These are phyloP conservation scores for Aspidapion aeneum DNA, from an alignment of 2,888 invertebrate species.

Conservation along the genomic window DNA sequence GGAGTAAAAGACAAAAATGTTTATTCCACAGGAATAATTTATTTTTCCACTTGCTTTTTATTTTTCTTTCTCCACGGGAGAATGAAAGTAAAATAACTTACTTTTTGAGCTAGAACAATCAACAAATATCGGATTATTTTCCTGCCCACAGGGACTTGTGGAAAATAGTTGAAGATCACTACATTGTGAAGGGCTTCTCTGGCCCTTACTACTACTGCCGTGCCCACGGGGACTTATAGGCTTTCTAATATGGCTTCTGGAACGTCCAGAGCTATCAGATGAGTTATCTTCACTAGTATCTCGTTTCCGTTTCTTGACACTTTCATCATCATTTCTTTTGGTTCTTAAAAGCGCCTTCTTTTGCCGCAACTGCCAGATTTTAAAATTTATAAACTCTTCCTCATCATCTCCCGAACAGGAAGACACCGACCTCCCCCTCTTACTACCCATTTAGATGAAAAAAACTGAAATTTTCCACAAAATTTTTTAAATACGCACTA, in stretches of 20 bases:
- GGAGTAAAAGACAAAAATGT: background rate
- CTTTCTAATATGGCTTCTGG: background rate
- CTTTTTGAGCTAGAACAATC: background rate
- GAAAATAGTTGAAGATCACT: background rate
- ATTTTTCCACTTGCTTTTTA: background rate
- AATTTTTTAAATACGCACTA: background rate
- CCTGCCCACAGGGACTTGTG: background rate
- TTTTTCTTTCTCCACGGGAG: background rate
- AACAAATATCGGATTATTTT: background rate
- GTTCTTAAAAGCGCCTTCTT: background rate
- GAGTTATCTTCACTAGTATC: too few species aligned
- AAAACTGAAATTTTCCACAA: too few species aligned
- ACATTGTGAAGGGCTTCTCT: too few species aligned
- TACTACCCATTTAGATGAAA: background rate
- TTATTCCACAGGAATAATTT: background rate
- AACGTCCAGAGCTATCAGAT: slow-evolving; percentile 1
- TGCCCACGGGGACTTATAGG: slow-evolving; percentile 2
- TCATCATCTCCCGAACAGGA: background rate
- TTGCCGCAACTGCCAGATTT: slow-evolving; percentile 1
- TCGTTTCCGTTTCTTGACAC: too few species aligned
- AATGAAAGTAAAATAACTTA: background rate
- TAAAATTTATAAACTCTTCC: background rate
- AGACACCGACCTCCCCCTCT: background rate
- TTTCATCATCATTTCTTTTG: background rate
- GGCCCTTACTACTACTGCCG: background rate